Evolutionary conservation across 2,797 vertebrate genomes (phyloP), one percentile per base, ranked within the genome.

Genomic region (Taenioides sp.): DNA sequence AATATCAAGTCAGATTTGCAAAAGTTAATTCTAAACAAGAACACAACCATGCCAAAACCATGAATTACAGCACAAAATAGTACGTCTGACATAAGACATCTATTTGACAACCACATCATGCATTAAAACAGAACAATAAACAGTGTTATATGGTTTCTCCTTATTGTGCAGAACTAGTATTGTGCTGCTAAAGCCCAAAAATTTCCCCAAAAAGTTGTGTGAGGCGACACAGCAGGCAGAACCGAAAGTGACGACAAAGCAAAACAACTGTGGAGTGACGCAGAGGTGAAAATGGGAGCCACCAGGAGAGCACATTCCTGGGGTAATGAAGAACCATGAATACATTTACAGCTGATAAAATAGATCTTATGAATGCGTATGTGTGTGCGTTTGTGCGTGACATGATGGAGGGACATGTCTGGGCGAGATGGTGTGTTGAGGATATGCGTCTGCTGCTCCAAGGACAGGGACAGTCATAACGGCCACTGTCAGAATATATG

Each of bases 281-380:
- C 69, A 50, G 72, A 80, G 80, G 82, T 83, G 84, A 83, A 77
- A 90, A 90, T 89, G 80, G 86, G 66, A 70, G 34, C 66, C 47
- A n/a, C 37, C 61, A 7, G 73, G 82, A 72, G 79, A 2, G 18
- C 37, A 52, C 67, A 71, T 20, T 52, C 52, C 12, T 49, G 61
- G 62, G 72, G 67, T 81, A 57, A 64, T 23, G 17, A 16, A 63
- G 52, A 73, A 63, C 75, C 52, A 31, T 31, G 16, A 50, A 71
- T 18, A 61, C 34, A 78, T 25, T 67, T 34, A 60, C 23, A 31
- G 3, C 49, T n/a, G 49, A 77, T 34, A 25, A 66, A 78, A 67
- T 27, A 27, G 64, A 27, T 23, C 63, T 47, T 50, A 34, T 52
- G 43, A 28, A 31, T 61, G 25, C 64, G 64, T 52, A 7, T 70